phyloP scores from a whole-genome alignment of 2,888 invertebrate genomes.

The Xanthorhoe designata region DNA sequence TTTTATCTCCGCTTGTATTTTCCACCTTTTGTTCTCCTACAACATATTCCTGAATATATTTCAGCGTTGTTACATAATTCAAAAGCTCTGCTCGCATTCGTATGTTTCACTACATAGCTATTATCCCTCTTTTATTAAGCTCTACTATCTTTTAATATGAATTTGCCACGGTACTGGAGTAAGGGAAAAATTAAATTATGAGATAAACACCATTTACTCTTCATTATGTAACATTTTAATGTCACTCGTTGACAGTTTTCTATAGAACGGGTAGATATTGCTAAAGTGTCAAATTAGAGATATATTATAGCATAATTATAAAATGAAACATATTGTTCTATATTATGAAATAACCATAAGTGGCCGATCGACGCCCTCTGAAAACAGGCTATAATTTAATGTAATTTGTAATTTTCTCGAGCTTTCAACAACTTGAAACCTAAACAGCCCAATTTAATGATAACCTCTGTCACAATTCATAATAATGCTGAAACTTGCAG shows the following conservation, averaged over 20 bases:
- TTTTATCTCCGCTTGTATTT: slow-evolving; percentile 40
- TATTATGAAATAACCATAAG: too few species aligned
- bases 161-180: neutral
- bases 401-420: too few species aligned
- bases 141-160: neutral
- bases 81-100: slow-evolving; percentile 48
- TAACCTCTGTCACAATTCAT: slow-evolving; percentile 38
- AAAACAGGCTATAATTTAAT: neutral
- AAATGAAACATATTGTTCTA: too few species aligned
- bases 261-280: too few species aligned
- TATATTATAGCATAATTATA: too few species aligned
- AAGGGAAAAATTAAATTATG: too few species aligned
- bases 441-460: slow-evolving; percentile 23
- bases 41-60: slow-evolving; percentile 54
- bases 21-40: slow-evolving; percentile 49
- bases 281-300: too few species aligned
- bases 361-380: too few species aligned
- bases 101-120: slow-evolving; percentile 14
- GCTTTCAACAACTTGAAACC: slow-evolving; percentile 2
- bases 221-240: too few species aligned
- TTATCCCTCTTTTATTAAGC: slow-evolving; percentile 13
- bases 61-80: slow-evolving; percentile 55
- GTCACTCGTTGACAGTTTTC: too few species aligned
- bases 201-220: too few species aligned
- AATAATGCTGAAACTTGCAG: slow-evolving; percentile 44